phyloP scores from a whole-genome alignment of 2,888 invertebrate genomes.

The Unio delphinus region DNA sequence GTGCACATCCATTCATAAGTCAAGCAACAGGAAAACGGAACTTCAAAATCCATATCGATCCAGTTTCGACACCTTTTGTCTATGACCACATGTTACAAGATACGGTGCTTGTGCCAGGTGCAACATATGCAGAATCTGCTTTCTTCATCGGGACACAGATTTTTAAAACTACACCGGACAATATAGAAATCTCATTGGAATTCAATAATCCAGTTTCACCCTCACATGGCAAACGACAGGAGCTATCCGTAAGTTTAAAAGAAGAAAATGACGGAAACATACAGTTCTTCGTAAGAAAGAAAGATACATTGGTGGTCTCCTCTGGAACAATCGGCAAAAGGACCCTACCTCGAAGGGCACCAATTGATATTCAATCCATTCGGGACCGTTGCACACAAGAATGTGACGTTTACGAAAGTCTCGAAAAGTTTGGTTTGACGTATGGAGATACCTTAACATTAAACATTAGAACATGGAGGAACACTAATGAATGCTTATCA shows the following conservation, averaged over 20 bases:
- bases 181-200: background rate
- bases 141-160: conserved; percentile 22
- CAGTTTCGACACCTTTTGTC: conserved; percentile 30
- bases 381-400: conserved; percentile 13
- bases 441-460: conserved; percentile 28
- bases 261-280: background rate
- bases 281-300: background rate
- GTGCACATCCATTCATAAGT: conserved; percentile 8
- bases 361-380: conserved; percentile 12
- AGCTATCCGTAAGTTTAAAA: background rate
- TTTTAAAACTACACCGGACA: background rate
- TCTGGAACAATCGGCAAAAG: no score
- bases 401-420: conserved; percentile 18
- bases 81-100: conserved; percentile 35
- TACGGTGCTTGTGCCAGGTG: conserved; percentile 35
- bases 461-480: conserved; percentile 23
- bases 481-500: conserved; percentile 33
- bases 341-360: no score
- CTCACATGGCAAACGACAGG: background rate
- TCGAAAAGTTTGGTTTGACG: conserved; percentile 20
- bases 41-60: conserved; percentile 20
- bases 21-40: background rate
- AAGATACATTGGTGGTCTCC: background rate
- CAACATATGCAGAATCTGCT: conserved; percentile 35
- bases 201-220: background rate